Percentiles rank a stretch among this genome's conserved stretches.
These are phyloP conservation scores for Gallinago paraguaiae DNA, from an alignment of 2,113 vertebrate species.

Conservation along the genomic window DNA sequence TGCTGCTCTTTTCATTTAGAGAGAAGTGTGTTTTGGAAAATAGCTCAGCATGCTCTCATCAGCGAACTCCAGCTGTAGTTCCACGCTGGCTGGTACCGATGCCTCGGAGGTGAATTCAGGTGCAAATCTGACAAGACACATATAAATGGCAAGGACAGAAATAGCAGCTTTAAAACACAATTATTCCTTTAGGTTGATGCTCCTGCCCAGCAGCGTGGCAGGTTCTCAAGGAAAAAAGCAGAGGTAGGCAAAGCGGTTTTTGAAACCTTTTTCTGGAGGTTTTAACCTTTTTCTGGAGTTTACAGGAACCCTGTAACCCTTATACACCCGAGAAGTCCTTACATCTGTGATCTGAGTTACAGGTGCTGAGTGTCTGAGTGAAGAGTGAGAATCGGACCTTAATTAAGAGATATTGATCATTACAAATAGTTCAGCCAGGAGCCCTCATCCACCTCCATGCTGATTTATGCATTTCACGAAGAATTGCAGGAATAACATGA, in stretches of 20 bases:
- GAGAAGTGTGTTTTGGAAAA: neutral
- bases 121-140: slow-evolving; percentile 40
- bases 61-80: neutral
- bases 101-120: slow-evolving; percentile 16
- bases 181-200: slow-evolving; percentile 4
- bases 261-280: neutral
- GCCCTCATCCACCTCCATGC: neutral
- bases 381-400: neutral
- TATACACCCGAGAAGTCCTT: neutral
- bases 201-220: neutral
- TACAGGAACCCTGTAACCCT: neutral
- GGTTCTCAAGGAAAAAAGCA: slow-evolving; percentile 13
- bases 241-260: neutral
- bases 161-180: slow-evolving; percentile 21
- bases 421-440: fast-evolving
- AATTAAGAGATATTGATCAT: neutral
- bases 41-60: neutral
- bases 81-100: neutral
- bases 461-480: neutral
- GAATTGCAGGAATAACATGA: neutral
- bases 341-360: neutral
- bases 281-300: neutral
- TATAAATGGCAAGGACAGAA: slow-evolving; percentile 49
- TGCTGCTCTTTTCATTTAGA: slow-evolving; percentile 7
- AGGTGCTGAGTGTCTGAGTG: neutral